Percentiles rank a stretch among this genome's conserved stretches.
phyloP scores from a whole-genome alignment of 2,888 invertebrate species.

The Eupithecia abbreviata region DNA sequence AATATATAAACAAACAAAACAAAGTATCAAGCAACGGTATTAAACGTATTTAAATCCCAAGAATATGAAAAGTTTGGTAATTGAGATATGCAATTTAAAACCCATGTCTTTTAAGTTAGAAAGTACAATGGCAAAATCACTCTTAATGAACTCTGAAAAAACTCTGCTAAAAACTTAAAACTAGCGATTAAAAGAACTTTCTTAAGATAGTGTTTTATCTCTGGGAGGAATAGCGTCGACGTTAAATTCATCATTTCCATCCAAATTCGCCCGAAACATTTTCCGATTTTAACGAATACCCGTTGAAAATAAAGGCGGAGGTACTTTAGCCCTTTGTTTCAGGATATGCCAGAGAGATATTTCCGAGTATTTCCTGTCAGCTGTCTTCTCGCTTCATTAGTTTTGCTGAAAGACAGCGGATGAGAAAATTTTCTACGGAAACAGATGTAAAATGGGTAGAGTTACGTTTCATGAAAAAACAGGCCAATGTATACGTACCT shows the following conservation, averaged over 20 bases:
- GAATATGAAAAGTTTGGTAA: background rate
- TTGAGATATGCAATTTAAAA: background rate
- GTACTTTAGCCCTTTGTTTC: slow-evolving; percentile 8
- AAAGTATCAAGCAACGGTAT: background rate
- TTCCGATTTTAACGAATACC: background rate
- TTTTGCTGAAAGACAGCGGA: slow-evolving; percentile 11
- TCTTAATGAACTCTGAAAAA: background rate
- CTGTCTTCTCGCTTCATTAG: slow-evolving; percentile 28
- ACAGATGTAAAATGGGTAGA: background rate
- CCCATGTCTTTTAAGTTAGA: background rate
- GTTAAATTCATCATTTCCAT: background rate
- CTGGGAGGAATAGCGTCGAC: background rate
- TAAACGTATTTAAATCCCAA: background rate
- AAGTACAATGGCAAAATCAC: background rate
- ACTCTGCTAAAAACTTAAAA: background rate
- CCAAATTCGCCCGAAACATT: background rate
- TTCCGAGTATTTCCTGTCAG: slow-evolving; percentile 9
- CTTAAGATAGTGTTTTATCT: background rate
- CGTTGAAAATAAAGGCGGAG: background rate
- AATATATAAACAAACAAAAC: background rate
- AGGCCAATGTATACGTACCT: background rate
- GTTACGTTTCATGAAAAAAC: background rate
- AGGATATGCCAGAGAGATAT: slow-evolving; percentile 6
- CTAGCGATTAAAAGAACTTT: background rate
- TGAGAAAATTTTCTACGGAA: background rate